Conservation (phyloP, 2,888 invertebrate genomes). For the Candidula unifasciata region DNA sequence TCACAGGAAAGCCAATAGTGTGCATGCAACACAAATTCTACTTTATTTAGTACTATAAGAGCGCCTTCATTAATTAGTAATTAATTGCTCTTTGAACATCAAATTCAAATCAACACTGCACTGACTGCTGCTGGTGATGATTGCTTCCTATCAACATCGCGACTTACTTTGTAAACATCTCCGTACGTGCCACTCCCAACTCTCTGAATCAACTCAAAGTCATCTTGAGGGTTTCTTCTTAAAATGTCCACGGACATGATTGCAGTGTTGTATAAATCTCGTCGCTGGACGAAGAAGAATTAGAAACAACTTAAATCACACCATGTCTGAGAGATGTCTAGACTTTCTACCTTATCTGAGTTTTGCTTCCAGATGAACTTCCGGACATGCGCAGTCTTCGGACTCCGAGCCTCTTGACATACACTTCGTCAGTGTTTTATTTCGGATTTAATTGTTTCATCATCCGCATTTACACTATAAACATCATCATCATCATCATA, state of each 20-base stretch:
- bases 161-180: slow-evolving; percentile 96
- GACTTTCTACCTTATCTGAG: not conserved
- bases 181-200: slow-evolving; percentile 99
- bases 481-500: too few species aligned
- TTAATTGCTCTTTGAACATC: too few species aligned
- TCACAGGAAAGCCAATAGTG: too few species aligned
- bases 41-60: too few species aligned
- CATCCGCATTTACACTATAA: too few species aligned
- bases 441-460: slow-evolving; percentile 14
- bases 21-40: too few species aligned
- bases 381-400: slow-evolving; percentile 53
- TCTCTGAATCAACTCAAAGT: slow-evolving; percentile 98
- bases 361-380: slow-evolving; percentile 33
- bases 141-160: not conserved
- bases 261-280: slow-evolving; percentile 26
- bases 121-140: too few species aligned
- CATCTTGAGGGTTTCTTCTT: slow-evolving; percentile 81
- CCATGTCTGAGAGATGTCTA: slow-evolving; percentile 3
- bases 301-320: slow-evolving; percentile 17
- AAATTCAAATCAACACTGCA: too few species aligned
- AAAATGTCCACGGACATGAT: slow-evolving; percentile 73
- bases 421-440: not conserved
- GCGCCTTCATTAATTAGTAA: too few species aligned
- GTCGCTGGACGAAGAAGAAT: slow-evolving; percentile 9
- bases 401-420: not conserved